phyloP scores from a whole-genome alignment of 2,797 vertebrate species.

The Lithobates sylvaticus region DNA sequence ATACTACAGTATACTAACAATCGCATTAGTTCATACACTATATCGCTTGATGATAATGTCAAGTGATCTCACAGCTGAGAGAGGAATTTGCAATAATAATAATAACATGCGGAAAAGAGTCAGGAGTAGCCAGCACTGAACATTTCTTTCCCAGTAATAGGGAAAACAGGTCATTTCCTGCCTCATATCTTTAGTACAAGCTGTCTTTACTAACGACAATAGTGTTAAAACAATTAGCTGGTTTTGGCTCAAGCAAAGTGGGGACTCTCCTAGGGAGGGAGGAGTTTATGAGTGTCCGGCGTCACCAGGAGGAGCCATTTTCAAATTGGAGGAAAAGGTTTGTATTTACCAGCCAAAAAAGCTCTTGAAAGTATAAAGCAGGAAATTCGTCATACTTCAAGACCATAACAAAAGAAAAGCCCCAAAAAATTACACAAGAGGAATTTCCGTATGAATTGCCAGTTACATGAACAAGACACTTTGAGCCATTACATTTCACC shows the following conservation, averaged over 20 bases:
- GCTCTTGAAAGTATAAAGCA: constrained; percentile 7
- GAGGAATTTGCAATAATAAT: constrained; percentile 61
- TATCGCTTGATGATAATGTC: constrained; percentile 35
- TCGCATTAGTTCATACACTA: not conserved
- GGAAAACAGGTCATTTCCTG: constrained; percentile 78
- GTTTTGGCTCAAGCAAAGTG: constrained; percentile 68
- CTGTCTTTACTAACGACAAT: constrained; percentile 81
- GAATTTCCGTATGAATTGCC: not conserved
- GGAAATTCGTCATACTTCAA: not conserved
- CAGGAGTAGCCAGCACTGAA: constrained; percentile 71
- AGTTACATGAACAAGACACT: not conserved
- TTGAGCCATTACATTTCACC: not conserved
- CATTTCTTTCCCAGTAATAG: constrained; percentile 71
- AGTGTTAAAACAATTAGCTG: constrained; percentile 79
- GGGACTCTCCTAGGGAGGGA: constrained; percentile 34
- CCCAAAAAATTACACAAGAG: constrained; percentile 1
- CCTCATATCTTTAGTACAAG: constrained; percentile 80
- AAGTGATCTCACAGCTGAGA: constrained; percentile 57
- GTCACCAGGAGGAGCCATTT: constrained; percentile 32
- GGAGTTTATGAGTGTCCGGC: constrained; percentile 1
- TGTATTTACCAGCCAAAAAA: not conserved
- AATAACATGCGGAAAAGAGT: constrained; percentile 68
- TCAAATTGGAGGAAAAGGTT: constrained; percentile 21
- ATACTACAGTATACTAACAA: too few species aligned
- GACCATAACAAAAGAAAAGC: constrained; percentile 18